These are phyloP conservation scores for Fregata magnificens DNA, from an alignment of 2,113 vertebrate species.

Conservation along the genomic window DNA sequence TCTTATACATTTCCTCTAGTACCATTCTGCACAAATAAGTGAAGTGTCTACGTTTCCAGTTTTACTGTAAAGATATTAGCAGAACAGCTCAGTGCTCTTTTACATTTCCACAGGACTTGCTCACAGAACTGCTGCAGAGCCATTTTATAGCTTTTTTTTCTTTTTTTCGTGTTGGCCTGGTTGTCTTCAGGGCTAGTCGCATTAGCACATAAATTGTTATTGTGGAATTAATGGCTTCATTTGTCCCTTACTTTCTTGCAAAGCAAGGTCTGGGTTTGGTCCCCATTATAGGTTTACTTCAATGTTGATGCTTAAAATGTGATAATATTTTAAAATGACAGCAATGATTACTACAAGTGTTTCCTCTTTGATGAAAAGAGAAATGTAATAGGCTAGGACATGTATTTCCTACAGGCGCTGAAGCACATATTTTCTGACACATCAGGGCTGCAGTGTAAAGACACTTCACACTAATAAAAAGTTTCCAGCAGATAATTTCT, in stretches of 20 bases:
- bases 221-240: background rate
- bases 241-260: background rate
- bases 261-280: background rate
- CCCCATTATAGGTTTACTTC: background rate
- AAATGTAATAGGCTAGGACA: background rate
- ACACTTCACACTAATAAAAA: background rate
- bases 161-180: background rate
- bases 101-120: background rate
- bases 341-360: background rate
- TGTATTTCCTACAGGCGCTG: background rate
- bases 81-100: background rate
- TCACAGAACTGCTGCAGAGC: background rate
- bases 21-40: background rate
- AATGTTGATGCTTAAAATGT: background rate
- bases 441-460: background rate
- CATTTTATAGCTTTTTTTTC: background rate
- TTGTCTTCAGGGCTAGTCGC: background rate
- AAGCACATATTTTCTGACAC: background rate
- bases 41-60: background rate
- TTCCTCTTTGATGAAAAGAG: background rate
- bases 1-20: background rate
- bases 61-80: background rate
- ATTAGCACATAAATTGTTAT: background rate
- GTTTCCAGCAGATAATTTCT: background rate
- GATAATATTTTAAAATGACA: background rate